A percentile compares a stretch with the other conserved stretches of the same genome.
phyloP scores from a whole-genome alignment of 1,140 invertebrate genomes.

The Rhagoletis zephyria region DNA sequence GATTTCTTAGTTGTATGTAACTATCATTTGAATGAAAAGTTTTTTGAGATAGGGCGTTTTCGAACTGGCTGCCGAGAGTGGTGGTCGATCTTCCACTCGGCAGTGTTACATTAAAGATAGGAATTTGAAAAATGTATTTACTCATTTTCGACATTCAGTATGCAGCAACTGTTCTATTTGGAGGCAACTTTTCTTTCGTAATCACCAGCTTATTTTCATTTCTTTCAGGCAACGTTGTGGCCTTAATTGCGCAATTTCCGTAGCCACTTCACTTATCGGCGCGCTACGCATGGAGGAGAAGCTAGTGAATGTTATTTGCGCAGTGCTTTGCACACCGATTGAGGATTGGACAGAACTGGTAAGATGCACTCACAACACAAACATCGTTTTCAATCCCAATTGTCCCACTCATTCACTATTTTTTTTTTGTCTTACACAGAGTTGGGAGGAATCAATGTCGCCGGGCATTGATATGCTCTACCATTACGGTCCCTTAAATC shows the following conservation, averaged over 20 bases:
- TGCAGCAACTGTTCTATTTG: too few relatives aligned
- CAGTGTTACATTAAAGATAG: too few relatives aligned
- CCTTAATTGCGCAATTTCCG: constrained; percentile 67
- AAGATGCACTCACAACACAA: background rate
- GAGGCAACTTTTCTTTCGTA: too few relatives aligned
- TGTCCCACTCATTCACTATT: background rate
- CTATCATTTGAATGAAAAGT: too few relatives aligned
- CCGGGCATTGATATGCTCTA: constrained; percentile 71
- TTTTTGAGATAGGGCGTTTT: too few relatives aligned
- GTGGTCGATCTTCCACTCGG: too few relatives aligned
- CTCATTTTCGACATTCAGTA: too few relatives aligned
- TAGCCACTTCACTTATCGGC: constrained; percentile 68
- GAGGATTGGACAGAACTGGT: constrained; percentile 71
- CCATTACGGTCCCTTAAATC: constrained; percentile 69
- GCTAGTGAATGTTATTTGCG: constrained; percentile 65
- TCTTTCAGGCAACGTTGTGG: constrained; percentile 65
- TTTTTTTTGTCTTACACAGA: constrained; percentile 57
- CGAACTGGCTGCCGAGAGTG: too few relatives aligned
- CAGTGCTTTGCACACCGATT: constrained; percentile 66
- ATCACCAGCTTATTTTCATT: background rate
- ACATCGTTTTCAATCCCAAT: background rate
- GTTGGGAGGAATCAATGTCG: constrained; percentile 71
- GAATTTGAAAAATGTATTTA: too few relatives aligned
- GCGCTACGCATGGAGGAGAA: constrained; percentile 68
- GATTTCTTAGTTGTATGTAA: too few relatives aligned